Evolutionary conservation across 2,888 invertebrate species (phyloP), one percentile per base, ranked within the genome.

Genomic region (Acheta domesticus): DNA sequence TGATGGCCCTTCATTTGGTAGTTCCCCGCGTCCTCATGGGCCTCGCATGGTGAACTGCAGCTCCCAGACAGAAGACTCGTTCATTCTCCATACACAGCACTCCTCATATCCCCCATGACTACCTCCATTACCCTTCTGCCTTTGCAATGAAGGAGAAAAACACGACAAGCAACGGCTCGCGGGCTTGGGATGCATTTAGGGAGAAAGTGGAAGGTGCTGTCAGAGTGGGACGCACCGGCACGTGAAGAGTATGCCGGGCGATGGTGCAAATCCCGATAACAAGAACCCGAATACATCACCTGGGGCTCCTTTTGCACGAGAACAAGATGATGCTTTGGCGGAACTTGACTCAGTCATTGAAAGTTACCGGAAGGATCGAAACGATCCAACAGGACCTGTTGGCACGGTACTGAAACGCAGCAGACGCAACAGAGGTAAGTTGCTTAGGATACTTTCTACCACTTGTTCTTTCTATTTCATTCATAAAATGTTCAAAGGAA

Each of bases 41-140:
- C 89, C 91, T 82, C 91, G 92, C 84, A 93, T 92, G 89, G 93
- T 93, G 79, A 93, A 93, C 85, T 91, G 93, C 76, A 93, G 93
- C 83, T 93, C 93, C 19, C 94, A 94, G 86, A 93, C 93, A 0
- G 93, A 93, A 77, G 86, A 87, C 73, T 87, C 87, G 77, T 83
- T 14, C 14, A 19, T n/a, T 1, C 62, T 62, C 16, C 62, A 62
- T 62, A 62, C 62, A n/a, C 16, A 14, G 16, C 62, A 62, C 14
- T 62, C 62, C 16, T n/a, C 62, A 62, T 62, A 62, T 62, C 14
- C 62, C 62, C 16, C 62, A 62, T n/a, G 62, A 62, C 14, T 62
- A 62, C n/a, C n/a, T 62, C 16, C 62, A 62, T 62, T 62, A 19
- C 8, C 62, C 14, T 14, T 62, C 62, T 62, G n/a, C 62, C 62